phyloP scores from a whole-genome alignment of 2,797 vertebrate species.

The Mus minutoides region DNA sequence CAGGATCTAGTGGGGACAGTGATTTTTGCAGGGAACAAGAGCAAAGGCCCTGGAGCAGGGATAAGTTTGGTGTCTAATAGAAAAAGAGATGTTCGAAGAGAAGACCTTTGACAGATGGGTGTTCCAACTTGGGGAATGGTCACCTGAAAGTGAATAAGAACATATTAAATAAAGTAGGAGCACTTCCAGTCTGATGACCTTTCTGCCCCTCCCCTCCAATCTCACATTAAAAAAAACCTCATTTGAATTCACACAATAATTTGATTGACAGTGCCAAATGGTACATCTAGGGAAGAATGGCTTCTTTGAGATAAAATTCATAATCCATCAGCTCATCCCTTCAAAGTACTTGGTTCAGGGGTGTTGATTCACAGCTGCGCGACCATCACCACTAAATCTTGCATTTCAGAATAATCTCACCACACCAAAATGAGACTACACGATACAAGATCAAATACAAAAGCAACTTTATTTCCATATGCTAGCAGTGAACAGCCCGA shows the following conservation, averaged over 20 bases:
- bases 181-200: background rate
- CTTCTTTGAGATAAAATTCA: background rate
- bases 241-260: background rate
- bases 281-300: background rate
- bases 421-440: background rate
- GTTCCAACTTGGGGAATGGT: background rate
- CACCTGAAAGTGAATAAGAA: background rate
- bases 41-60: background rate
- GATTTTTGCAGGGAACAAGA: background rate
- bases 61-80: background rate
- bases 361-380: background rate
- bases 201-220: background rate
- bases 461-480: background rate
- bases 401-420: conserved; percentile 19
- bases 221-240: background rate
- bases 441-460: background rate
- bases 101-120: background rate
- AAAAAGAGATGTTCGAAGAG: background rate
- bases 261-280: background rate
- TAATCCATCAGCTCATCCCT: background rate
- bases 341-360: background rate
- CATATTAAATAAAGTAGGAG: background rate
- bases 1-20: background rate
- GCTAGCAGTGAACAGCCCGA: background rate
- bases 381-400: background rate